These are phyloP conservation scores for Sparus aurata DNA, from an alignment of 2,797 vertebrate genomes.

Conservation along the genomic window DNA sequence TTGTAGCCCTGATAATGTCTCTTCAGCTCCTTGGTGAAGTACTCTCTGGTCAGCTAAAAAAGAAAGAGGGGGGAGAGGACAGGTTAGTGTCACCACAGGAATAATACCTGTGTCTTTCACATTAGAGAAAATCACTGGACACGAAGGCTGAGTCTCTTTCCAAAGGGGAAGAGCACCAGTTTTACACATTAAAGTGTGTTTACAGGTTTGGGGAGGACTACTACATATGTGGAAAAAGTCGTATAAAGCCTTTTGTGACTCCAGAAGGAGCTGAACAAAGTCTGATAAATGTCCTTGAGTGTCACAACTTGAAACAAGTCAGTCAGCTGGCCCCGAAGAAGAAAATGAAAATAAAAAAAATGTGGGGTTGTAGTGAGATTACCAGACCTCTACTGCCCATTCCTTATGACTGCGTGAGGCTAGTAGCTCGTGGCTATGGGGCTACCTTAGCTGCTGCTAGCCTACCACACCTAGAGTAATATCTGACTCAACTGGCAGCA, in stretches of 20 bases:
- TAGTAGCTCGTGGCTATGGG: neutral
- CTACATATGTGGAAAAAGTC: neutral
- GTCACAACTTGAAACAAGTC: neutral
- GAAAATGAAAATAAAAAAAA: neutral
- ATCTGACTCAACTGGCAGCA: neutral
- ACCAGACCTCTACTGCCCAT: neutral
- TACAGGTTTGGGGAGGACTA: neutral
- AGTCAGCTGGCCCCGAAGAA: neutral
- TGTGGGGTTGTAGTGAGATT: neutral
- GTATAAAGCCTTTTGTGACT: neutral
- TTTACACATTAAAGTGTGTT: constrained; percentile 23
- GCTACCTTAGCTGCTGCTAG: neutral
- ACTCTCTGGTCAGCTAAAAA: constrained; percentile 92
- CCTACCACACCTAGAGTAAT: neutral
- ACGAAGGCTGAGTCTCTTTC: neutral
- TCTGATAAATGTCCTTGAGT: neutral
- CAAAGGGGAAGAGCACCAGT: neutral
- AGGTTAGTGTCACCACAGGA: constrained; percentile 23
- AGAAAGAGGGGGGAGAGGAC: constrained; percentile 2
- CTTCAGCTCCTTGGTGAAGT: constrained; percentile 96
- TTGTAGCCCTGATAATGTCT: constrained; percentile 94
- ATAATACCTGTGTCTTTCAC: neutral
- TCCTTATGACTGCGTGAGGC: neutral
- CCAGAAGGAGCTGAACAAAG: neutral
- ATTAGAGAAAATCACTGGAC: constrained; percentile 9